A percentile compares a stretch with the other conserved stretches of the same genome.
Conservation (phyloP, 2,113 vertebrate genomes). For the Trematomus loennbergii region DNA sequence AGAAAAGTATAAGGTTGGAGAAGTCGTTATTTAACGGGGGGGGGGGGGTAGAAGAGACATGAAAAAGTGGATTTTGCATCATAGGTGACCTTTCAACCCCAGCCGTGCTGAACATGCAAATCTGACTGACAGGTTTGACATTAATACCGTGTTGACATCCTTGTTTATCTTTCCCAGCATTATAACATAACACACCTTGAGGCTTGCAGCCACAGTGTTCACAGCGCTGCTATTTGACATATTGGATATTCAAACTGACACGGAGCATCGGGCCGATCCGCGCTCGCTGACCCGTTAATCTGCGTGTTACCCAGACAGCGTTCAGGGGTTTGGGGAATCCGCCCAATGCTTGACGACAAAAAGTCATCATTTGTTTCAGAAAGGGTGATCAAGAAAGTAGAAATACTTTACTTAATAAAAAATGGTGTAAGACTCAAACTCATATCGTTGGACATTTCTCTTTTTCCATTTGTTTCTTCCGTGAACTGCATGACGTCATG, state of each 20-base stretch:
- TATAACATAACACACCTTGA: constrained; percentile 17
- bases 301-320: neutral
- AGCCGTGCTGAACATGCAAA: neutral
- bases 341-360: neutral
- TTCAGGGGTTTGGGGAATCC: neutral
- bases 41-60: no score
- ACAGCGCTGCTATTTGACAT: neutral
- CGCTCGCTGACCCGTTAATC: constrained; percentile 39
- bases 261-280: neutral
- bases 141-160: constrained; percentile 40
- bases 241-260: constrained; percentile 53
- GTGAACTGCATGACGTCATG: no score
- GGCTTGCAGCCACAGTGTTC: neutral
- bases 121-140: constrained; percentile 34
- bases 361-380: neutral
- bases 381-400: neutral
- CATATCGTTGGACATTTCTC: no score
- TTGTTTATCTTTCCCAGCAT: constrained; percentile 28
- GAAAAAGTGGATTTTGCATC: neutral
- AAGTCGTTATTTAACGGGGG: no score
- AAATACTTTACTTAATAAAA: neutral
- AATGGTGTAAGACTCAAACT: no score
- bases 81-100: neutral
- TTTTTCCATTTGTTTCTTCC: no score
- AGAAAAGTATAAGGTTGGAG: no score